Evolutionary conservation across 2,113 vertebrate genomes (phyloP), one percentile per base, ranked within the genome.

Genomic region (Prietella phreatophila): DNA sequence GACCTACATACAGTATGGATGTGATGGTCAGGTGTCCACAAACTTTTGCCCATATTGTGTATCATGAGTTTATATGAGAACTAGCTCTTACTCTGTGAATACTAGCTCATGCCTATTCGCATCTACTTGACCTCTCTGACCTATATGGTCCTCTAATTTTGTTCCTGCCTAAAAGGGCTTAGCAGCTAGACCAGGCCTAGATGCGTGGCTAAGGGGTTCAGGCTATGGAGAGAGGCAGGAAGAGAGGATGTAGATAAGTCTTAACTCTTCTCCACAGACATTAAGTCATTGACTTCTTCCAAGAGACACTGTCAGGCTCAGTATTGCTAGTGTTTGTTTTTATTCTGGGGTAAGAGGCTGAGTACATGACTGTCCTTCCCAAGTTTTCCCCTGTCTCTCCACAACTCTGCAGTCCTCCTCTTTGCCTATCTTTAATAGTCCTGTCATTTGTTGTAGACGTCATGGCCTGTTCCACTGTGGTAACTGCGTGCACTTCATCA

Each of bases 361-460:
- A 42, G 58, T 63, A 63, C 22, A 39, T 63, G 81, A 65, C 60
- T 65, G 60, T 63, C 81, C 60, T 55, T 17, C 19, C 14, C 4
- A 1, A 71, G 30, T 55, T 84, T 33, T 55, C 61, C 63, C 63
- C 47, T 56, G 65, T 84, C 47, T 30, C 17, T 71, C n/a, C 5
- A 0, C 17, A 71, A 53, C 19, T 36, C 42, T 33, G 63, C 42
- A 61, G 56, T 82, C 33, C 80, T 61, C n/a, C 33, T 39, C 33
- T 82, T 61, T 61, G 56, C 80, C 80, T 61, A 82, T 82, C 80
- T 82, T 61, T 82, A 61, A 82, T 55, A 55, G 47, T 84, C 63
- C 60, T 63, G 22, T 22, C 47, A 84, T 84, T 69, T 84, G 63
- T 84, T 69, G 63, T 71, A 69, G 50, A 69, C n/a, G 47, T 84